Conservation (phyloP, 2,888 invertebrate genomes). For the Malacosoma neustria region DNA sequence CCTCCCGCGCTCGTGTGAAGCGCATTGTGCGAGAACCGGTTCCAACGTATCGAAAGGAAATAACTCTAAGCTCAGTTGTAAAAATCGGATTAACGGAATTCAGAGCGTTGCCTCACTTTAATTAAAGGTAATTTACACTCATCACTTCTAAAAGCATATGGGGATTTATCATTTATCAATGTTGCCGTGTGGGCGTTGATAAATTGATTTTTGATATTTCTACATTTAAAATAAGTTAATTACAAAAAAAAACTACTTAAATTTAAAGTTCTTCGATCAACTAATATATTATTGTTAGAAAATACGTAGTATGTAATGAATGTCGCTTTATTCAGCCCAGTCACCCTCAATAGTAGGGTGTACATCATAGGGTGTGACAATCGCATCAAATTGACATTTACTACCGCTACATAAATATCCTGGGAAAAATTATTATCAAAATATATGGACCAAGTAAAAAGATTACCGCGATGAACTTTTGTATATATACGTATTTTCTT, state of each 20-base stretch:
- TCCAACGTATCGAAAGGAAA: background rate
- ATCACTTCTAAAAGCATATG: background rate
- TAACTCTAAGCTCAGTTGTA: background rate
- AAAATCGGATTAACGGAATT: background rate
- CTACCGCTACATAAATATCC: background rate
- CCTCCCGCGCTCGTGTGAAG: background rate
- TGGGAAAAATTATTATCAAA: background rate
- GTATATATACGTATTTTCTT: no score
- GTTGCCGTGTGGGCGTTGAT: background rate
- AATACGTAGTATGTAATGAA: no score
- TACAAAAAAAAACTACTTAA: no score
- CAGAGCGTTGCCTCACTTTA: background rate
- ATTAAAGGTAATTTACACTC: background rate
- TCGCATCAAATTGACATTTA: slow-evolving; percentile 2
- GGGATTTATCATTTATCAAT: background rate
- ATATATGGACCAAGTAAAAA: background rate
- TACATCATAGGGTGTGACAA: no score
- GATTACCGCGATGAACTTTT: background rate
- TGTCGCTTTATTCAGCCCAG: no score
- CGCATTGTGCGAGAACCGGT: background rate
- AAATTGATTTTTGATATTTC: background rate
- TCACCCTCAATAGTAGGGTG: no score
- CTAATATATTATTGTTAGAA: no score
- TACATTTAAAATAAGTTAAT: no score
- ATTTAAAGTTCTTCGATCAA: no score